Conservation (phyloP, 2,888 invertebrate species). For the Melanostoma scalare region DNA sequence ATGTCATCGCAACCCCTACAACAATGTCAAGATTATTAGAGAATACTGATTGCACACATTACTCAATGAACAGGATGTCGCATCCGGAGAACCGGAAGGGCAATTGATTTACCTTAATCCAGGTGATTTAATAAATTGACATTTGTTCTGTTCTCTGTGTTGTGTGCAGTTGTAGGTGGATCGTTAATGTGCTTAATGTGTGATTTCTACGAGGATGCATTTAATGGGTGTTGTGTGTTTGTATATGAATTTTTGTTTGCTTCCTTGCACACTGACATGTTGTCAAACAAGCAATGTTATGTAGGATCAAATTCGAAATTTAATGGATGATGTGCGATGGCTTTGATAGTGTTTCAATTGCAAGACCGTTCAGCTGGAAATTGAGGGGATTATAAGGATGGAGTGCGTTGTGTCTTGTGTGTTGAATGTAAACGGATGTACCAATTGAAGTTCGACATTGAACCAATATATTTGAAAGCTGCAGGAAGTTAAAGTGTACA, state of each 20-base stretch:
- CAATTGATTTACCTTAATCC: slow-evolving; percentile 73
- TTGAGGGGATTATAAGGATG: slow-evolving; percentile 10
- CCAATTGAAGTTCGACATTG: not conserved
- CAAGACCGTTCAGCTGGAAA: slow-evolving; percentile 24
- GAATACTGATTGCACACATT: slow-evolving; percentile 71
- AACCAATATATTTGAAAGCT: too few relatives aligned
- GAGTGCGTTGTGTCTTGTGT: not conserved
- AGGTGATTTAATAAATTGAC: slow-evolving; percentile 75
- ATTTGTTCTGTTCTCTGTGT: slow-evolving; percentile 57
- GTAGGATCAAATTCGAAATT: slow-evolving; percentile 65
- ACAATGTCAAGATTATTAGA: slow-evolving; percentile 55
- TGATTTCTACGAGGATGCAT: slow-evolving; percentile 47
- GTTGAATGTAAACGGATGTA: not conserved
- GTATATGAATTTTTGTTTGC: slow-evolving; percentile 18
- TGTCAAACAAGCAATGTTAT: slow-evolving; percentile 60
- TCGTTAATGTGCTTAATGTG: slow-evolving; percentile 41
- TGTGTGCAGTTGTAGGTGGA: slow-evolving; percentile 25
- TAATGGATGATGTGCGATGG: slow-evolving; percentile 56
- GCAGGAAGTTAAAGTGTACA: too few relatives aligned
- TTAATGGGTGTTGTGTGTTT: slow-evolving; percentile 23
- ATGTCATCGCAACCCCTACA: slow-evolving; percentile 1
- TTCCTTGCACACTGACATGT: slow-evolving; percentile 47
- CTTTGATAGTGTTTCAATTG: slow-evolving; percentile 51
- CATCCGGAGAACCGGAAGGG: slow-evolving; percentile 70
- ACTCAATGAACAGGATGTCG: slow-evolving; percentile 71